Evolutionary conservation across 2,113 vertebrate species (phyloP).

Genomic region (Sapajus apella): DNA sequence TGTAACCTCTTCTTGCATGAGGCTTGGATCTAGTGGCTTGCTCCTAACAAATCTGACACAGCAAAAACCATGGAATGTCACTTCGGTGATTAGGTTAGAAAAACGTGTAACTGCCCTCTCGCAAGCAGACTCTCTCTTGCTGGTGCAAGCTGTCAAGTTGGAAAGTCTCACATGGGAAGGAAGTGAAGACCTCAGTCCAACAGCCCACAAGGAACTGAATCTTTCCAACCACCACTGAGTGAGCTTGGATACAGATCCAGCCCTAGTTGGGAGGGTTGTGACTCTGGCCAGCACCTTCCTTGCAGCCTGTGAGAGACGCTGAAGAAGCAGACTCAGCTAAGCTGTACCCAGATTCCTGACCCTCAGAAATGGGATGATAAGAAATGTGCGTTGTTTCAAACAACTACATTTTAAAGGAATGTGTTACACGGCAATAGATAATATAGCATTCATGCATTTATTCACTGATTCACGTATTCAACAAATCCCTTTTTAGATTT

Average conservation of each 20-base stretch:
- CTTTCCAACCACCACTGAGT: background rate
- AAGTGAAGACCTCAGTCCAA: background rate
- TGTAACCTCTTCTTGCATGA: background rate
- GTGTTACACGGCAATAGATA: background rate
- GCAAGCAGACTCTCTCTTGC: background rate
- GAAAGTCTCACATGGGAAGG: background rate
- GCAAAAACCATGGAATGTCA: background rate
- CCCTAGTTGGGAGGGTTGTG: rapidly evolving
- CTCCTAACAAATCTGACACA: background rate
- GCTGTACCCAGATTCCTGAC: background rate
- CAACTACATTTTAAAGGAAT: background rate
- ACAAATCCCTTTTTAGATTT: background rate
- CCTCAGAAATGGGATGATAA: background rate
- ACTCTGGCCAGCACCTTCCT: background rate
- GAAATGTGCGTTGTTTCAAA: background rate
- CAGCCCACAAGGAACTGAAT: background rate
- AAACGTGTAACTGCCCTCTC: background rate
- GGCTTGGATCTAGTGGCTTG: background rate
- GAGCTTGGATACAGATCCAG: background rate
- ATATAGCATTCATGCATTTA: background rate
- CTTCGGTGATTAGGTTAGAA: background rate
- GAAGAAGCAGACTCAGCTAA: background rate
- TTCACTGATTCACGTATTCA: background rate
- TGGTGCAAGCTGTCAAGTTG: background rate
- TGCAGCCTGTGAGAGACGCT: background rate